Base-by-base conservation (phyloP, 1,140 invertebrate genomes). In the Portunus trituberculatus region DNA sequence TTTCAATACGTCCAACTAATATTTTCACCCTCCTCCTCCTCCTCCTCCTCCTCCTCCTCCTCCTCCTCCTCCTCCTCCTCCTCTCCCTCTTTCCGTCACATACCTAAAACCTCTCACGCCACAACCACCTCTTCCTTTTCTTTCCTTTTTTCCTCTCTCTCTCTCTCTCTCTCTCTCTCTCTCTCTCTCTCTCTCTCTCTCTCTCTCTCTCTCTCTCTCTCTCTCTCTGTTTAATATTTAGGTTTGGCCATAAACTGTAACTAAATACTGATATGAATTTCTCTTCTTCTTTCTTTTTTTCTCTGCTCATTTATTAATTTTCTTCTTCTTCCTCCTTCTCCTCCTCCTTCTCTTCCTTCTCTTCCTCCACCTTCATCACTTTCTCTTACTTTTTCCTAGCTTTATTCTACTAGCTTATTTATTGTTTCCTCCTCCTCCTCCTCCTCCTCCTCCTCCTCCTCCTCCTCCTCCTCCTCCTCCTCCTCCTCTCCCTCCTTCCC, bases 1-100 rank as follows among this genome's bases (percentile, higher is more conserved):
- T 59, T 59, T 59, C n/a, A 28, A 90, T 48, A 90, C 45, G n/a
- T 20, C 29, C 45, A 90, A 32, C 32, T 39, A 86, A 91, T 59
- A 91, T 91, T 48, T 90, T 14, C 29, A 90, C 88, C 39, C 39
- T 39, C 39, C n/a, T 7, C 16, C 12, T 25, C 45, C 46, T 7
- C 52, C 28, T 59, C 25, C 8, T 39, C 87, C 0, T 59, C 52
- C 12, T 59, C 52, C 52, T 59, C 10, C 16, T 59, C 16, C 52
- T 59, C 52, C 16, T 89, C 83, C 32, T 39, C 32, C 83, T 86
- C 83, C 32, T n/a, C n/a, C 14, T 28, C n/a, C n/a, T 86, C 12
- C 14, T n/a, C 83, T 86, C 12, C n/a, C n/a, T n/a, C 83, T 28
- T 86, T 89, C 87, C n/a, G 4, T 89, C 87, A n/a, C 28, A 6